phyloP scores from a whole-genome alignment of 2,888 invertebrate genomes.

The Odontothrips loti region DNA sequence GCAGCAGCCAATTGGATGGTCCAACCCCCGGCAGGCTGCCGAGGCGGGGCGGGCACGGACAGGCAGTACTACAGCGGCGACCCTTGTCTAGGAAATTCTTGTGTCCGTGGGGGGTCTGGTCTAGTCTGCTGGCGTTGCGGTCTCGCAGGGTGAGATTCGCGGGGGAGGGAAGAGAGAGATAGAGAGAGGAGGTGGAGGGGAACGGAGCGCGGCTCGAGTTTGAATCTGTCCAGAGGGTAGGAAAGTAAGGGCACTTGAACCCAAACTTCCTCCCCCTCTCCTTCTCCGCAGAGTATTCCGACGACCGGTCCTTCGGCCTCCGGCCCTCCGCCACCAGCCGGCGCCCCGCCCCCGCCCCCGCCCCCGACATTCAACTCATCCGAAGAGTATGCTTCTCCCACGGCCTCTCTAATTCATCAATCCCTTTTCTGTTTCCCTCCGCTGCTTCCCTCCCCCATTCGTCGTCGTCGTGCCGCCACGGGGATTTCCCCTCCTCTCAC shows the following conservation, averaged over 20 bases:
- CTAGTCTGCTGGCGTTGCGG: not conserved
- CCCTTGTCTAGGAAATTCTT: constrained; percentile 26
- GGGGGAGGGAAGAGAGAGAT: not conserved
- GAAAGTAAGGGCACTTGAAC: constrained; percentile 26
- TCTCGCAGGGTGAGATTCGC: not conserved
- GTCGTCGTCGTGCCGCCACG: no score
- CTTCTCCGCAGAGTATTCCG: not conserved
- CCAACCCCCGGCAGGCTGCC: not conserved
- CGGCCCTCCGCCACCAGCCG: not conserved
- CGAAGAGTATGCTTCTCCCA: not conserved
- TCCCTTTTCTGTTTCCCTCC: constrained; percentile 7
- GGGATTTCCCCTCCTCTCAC: not conserved
- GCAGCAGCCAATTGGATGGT: constrained; percentile 3
- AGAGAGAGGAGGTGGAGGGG: not conserved
- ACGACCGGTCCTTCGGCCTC: not conserved
- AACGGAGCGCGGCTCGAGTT: not conserved
- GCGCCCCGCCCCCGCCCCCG: not conserved
- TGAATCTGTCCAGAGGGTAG: constrained; percentile 24
- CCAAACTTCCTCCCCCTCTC: not conserved
- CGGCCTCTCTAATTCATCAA: constrained; percentile 26
- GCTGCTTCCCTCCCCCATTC: not conserved
- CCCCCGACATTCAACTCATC: not conserved
- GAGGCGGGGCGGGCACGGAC: no score
- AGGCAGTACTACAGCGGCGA: not conserved
- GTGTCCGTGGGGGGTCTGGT: constrained; percentile 14